Evolutionary conservation across 1,140 invertebrate genomes (phyloP), one percentile per base, ranked within the genome.

Genomic region (Luehdorfia chinensis): DNA sequence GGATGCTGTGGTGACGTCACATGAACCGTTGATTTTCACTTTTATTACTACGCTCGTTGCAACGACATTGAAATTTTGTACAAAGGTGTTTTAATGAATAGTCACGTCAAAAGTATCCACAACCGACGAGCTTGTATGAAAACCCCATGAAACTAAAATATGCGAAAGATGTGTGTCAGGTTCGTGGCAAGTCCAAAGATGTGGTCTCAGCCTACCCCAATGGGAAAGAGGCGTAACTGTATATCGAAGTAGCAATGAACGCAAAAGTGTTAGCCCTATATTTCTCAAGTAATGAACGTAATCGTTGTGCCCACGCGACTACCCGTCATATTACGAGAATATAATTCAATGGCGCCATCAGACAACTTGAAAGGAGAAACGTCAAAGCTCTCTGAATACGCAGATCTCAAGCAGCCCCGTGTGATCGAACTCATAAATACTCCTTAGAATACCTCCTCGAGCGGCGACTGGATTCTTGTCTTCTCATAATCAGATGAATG

Each of bases 1-100:
- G 66, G 68, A 78, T 66, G 52, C 65, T 50, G 55, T 52, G 45
- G 57, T 58, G 46, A 44, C 50, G 49, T 63, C 65, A 68, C 66
- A 70, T 49, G 59, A 72, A 70, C 72, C 58, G 66, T 70, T 69
- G 48, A 70, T 73, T 81, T 81, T 81, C 77, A 81, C 77, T 78
- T 78, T 81, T 78, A 76, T 77, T 66, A n/a, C n/a, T n/a, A 62
- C 55, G 48, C 37, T 49, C 56, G 39, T 54, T 53, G 49, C 44
- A 48, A 53, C 53, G 48, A 55, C 46, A 59, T 56, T 50, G 44
- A 19, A 23, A 44, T 39, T 37, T 19, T 50, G 14, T 15, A 34
- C 19, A 36, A 16, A n/a, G 13, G 15, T 21, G 7, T n/a, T n/a
- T n/a, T n/a, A n/a, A n/a, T n/a, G n/a, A n/a, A n/a, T n/a, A n/a